Evolutionary conservation across 2,113 vertebrate genomes (phyloP).

Genomic region (Apus apus): DNA sequence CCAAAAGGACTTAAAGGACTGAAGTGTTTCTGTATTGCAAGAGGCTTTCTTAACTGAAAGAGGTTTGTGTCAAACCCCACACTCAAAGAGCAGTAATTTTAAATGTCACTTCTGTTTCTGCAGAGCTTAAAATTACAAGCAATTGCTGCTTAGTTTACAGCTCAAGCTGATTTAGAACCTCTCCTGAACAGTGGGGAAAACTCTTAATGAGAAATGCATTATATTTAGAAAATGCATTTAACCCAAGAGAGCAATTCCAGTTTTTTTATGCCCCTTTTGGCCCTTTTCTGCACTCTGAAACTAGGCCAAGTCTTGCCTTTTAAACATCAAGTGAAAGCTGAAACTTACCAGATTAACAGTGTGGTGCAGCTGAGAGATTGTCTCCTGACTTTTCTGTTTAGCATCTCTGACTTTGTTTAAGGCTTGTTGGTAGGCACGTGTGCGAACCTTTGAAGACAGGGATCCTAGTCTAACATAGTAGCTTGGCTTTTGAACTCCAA

Average conservation of each 20-base stretch:
- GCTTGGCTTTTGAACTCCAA: constrained; percentile 61
- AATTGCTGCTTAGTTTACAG: not conserved
- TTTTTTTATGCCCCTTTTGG: not conserved
- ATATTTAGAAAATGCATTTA: not conserved
- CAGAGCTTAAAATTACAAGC: not conserved
- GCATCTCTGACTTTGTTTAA: constrained; percentile 80
- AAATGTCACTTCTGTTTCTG: not conserved
- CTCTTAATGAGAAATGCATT: not conserved
- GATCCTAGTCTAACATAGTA: constrained; percentile 78
- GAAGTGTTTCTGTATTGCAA: not conserved
- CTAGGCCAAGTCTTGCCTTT: not conserved
- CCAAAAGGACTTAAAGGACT: not conserved
- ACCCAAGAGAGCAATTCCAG: not conserved
- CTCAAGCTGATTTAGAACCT: not conserved
- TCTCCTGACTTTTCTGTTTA: constrained; percentile 83
- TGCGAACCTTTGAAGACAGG: constrained; percentile 79
- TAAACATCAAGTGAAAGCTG: not conserved
- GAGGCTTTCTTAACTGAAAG: not conserved
- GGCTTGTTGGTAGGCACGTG: constrained; percentile 82
- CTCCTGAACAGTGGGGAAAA: not conserved
- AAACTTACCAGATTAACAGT: constrained; percentile 86
- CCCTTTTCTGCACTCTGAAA: not conserved
- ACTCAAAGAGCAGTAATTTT: not conserved
- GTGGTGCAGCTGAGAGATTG: constrained; percentile 84
- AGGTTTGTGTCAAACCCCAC: not conserved